A percentile compares a stretch with the other conserved stretches of the same genome.
Evolutionary conservation across 2,888 invertebrate species (phyloP).

Genomic region (Cephus pygmeus): DNA sequence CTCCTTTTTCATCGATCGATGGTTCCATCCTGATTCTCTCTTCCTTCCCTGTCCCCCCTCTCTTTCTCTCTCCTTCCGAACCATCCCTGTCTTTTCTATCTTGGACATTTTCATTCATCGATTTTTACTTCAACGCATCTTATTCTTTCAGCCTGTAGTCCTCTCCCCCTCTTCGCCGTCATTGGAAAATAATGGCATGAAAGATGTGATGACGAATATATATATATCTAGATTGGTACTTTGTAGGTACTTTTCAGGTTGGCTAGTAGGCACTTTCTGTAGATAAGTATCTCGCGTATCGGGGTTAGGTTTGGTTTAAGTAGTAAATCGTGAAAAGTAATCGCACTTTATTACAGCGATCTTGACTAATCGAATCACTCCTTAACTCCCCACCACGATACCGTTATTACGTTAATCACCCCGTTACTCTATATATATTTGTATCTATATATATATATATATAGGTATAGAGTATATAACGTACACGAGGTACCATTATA

Average conservation of each 20-base stretch:
- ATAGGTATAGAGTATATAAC: neutral
- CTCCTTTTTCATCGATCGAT: conserved; percentile 2
- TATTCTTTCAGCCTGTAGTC: neutral
- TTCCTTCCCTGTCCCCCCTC: neutral
- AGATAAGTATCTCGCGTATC: neutral
- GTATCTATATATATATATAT: neutral
- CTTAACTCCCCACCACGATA: neutral
- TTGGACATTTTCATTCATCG: neutral
- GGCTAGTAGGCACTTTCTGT: neutral
- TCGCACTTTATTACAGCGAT: neutral
- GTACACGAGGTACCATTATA: neutral
- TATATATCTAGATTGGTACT: neutral
- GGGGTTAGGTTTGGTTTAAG: neutral
- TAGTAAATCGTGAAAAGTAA: neutral
- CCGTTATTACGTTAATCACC: neutral
- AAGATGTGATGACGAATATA: neutral
- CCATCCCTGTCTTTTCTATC: neutral
- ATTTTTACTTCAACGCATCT: neutral
- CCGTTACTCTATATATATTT: neutral
- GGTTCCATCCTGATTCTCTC: neutral
- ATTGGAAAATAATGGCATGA: neutral
- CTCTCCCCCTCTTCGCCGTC: neutral
- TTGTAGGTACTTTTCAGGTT: neutral
- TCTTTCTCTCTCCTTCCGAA: neutral
- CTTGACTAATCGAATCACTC: neutral